Evolutionary conservation across 1,140 invertebrate genomes (phyloP), one percentile per base, ranked within the genome.

Genomic region (Potamilus streckersoni): DNA sequence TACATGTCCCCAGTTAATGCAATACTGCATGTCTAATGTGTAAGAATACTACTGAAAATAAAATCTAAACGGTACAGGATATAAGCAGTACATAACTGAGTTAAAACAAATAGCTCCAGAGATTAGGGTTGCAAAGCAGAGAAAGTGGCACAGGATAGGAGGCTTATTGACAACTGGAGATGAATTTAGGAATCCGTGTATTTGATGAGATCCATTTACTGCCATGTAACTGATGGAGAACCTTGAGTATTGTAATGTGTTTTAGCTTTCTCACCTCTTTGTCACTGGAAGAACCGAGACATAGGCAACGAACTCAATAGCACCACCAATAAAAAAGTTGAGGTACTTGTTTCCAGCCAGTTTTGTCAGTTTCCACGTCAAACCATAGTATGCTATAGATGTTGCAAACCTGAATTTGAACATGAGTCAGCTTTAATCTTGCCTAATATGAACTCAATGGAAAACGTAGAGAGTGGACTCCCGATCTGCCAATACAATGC

Each of bases 251-350:
- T 61, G 17, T 19, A 17, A 61, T 61, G 60, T 17, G 17, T 19
- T 19, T 8, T 19, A 20, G 95, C 90, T 1, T 93, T n/a, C n/a
- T n/a, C n/a, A n/a, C n/a, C n/a, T n/a, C n/a, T n/a, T n/a, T n/a
- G n/a, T n/a, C n/a, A n/a, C 93, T 1, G 94, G 90, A 12, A 95
- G 89, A 3, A 94, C 89, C 80, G 95, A 92, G 0, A 90, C 90
- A 83, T 95, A 96, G 5, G 93, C 94, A 0, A 95, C 94, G 78
- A 95, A 91, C 90, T 96, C 95, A 1, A 96, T 94, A 17, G 92
- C 88, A 8, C 94, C 95, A 56, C 82, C 82, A 63, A 88, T 85
- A 74, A 86, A 87, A 69, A 88, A 86, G 64, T 85, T 89, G 13
- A 87, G 61, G 76, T 91, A 91, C 74, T 86, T 82, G 82, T 85